Conservation (phyloP, 2,888 invertebrate genomes). For the Euspilapteryx auroguttella region DNA sequence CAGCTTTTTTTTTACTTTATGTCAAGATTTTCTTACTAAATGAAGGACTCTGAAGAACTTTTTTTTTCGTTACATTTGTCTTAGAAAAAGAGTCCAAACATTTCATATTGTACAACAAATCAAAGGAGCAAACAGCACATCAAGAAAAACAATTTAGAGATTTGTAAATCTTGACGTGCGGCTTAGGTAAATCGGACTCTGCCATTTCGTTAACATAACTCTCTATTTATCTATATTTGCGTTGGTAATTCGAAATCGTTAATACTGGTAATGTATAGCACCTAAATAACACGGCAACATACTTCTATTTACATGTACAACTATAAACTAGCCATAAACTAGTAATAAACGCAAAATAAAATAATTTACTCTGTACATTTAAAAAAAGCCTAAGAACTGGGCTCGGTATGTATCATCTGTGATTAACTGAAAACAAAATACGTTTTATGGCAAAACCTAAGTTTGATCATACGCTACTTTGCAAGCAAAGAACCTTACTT, state of each 20-base stretch:
- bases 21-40: too few species aligned
- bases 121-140: background rate
- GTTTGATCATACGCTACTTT: background rate
- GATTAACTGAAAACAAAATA: background rate
- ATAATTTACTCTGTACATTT: conserved; percentile 4
- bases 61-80: too few species aligned
- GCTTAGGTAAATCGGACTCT: background rate
- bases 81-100: background rate
- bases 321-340: conserved; percentile 38
- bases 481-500: too few species aligned
- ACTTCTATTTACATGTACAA: conserved; percentile 44
- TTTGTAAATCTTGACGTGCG: background rate
- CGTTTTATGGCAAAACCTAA: background rate
- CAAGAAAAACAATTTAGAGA: background rate
- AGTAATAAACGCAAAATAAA: conserved; percentile 30
- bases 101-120: background rate
- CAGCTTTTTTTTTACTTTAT: too few species aligned
- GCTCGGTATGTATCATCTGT: too few species aligned
- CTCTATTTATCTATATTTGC: too few species aligned
- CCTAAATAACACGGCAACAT: conserved; percentile 48
- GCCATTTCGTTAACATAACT: too few species aligned
- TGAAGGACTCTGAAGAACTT: too few species aligned
- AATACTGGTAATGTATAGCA: conserved; percentile 20
- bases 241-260: background rate
- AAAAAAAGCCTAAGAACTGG: too few species aligned